Conservation (phyloP, 2,113 vertebrate species). For the Forbesichthys agassizii region DNA sequence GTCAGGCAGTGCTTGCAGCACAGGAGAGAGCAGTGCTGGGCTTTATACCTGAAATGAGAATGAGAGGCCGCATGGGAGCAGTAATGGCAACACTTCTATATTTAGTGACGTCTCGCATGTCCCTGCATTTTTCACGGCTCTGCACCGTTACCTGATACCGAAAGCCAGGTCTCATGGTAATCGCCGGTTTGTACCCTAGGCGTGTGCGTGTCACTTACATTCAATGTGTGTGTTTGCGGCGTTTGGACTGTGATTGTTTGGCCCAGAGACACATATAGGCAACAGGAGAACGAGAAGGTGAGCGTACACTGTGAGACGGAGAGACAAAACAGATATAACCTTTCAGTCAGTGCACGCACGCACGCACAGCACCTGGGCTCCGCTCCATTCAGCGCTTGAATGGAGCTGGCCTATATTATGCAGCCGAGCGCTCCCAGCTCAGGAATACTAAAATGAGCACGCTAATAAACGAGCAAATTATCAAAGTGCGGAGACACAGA, state of each 20-base stretch:
- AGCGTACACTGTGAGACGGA: slow-evolving; percentile 1
- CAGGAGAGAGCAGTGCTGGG: slow-evolving; percentile 32
- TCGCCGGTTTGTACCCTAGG: neutral
- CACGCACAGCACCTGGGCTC: slow-evolving; percentile 22
- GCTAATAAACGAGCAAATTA: too few relatives aligned
- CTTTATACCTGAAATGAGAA: slow-evolving; percentile 50
- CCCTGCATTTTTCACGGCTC: slow-evolving; percentile 74
- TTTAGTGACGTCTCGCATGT: slow-evolving; percentile 75
- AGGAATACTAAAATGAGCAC: neutral
- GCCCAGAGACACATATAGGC: neutral
- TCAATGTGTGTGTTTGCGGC: slow-evolving; percentile 7
- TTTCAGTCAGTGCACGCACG: neutral
- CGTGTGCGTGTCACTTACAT: neutral
- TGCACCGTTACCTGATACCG: slow-evolving; percentile 69
- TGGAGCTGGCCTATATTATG: slow-evolving; percentile 70
- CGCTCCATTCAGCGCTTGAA: slow-evolving; percentile 62
- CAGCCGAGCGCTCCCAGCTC: slow-evolving; percentile 53
- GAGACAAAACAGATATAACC: slow-evolving; percentile 15
- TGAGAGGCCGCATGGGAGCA: slow-evolving; percentile 59
- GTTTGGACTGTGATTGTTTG: neutral
- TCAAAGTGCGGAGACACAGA: too few relatives aligned
- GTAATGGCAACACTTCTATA: slow-evolving; percentile 63
- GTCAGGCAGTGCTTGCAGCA: slow-evolving; percentile 19
- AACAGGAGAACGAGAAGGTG: neutral
- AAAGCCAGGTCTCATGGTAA: slow-evolving; percentile 48